Base-by-base conservation (phyloP, 1,140 invertebrate genomes). In the Aphidius ervi region DNA sequence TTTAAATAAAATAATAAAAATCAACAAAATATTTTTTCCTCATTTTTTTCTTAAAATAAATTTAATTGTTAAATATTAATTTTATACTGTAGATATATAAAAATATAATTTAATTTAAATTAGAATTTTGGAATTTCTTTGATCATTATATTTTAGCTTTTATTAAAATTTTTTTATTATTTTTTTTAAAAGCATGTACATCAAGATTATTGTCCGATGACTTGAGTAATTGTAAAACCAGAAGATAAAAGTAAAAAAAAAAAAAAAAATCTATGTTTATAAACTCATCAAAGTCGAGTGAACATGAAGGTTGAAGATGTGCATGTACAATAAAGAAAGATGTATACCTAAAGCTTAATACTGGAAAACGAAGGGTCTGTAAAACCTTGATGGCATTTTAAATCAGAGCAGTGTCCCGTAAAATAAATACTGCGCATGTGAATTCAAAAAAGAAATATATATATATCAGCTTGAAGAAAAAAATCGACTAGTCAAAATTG, bases 371-470 rank as follows among this genome's bases (percentile, higher is more conserved):
- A 60, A 53, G 59, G 58, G 62, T 61, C 62, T 57, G 56, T 56
- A 66, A 68, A 71, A 75, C 73, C 73, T 76, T 75, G 73, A 76
- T 75, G 74, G 68, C 68, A 72, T 72, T 71, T 58, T 70, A 73
- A 76, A 76, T 70, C 72, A 67, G 74, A 68, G 69, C 73, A 76
- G 70, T 74, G 72, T 68, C 71, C 68, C 64, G 65, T 63, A 63
- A 58, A 65, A 68, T 64, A 61, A 56, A 48, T 62, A 59, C 23
- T 63, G 65, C 70, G 65, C 68, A 68, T 49, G 56, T 70, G 69
- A 68, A 60, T 31, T 48, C 8, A 31, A 31, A 31, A 31, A 31
- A 31, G 2, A 31, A 31, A 31, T 31, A 31, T 31, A 31, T 31
- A 31, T 31, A 31, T 31, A 31, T 31, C 58, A n/a, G 42, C 5